Evolutionary conservation across 2,113 vertebrate genomes (phyloP), one percentile per base, ranked within the genome.

Genomic region (Colistium nudipinnis): DNA sequence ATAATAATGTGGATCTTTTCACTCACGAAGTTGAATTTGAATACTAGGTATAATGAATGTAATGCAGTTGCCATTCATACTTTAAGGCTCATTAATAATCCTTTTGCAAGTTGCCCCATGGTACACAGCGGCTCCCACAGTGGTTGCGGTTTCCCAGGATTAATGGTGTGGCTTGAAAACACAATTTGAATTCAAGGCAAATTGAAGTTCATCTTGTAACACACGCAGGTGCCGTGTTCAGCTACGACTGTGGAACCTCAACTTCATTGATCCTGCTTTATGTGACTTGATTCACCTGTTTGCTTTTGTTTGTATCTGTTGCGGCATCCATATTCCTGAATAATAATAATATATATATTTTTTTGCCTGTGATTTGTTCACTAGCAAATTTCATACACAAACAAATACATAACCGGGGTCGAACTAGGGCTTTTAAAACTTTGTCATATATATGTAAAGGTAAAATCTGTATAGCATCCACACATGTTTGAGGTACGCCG

Each of bases 341-440:
- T 49, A 17, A 11, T 30, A 14, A 12, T 36, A 39, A 76, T 22
- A 41, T 65, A 19, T n/a, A 38, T 8, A 20, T 30, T 43, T 44
- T 39, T 38, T 47, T 30, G 14, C 45, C 24, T 53, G 31, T 45
- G 27, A 54, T 51, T 76, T 61, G 35, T 64, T 68, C 82, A 73
- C 38, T 84, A 48, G 64, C 51, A 62, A 38, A 76, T 59, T 62
- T 87, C 54, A 69, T 43, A 72, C 80, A 62, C 39, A 71, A 63
- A 70, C 76, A 55, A 81, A 53, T 70, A 82, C 57, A 71, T 75
- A 70, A 62, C 80, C 64, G 80, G 74, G 80, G 72, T 85, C 55
- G 44, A 73, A 68, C 70, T 43, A 55, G 52, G 76, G 75, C 70
- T 83, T 67, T 80, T 33, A 22, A 85, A 78, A 74, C 55, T 24